Conservation (phyloP, 1,140 invertebrate genomes). For the Mercenaria mercenaria region DNA sequence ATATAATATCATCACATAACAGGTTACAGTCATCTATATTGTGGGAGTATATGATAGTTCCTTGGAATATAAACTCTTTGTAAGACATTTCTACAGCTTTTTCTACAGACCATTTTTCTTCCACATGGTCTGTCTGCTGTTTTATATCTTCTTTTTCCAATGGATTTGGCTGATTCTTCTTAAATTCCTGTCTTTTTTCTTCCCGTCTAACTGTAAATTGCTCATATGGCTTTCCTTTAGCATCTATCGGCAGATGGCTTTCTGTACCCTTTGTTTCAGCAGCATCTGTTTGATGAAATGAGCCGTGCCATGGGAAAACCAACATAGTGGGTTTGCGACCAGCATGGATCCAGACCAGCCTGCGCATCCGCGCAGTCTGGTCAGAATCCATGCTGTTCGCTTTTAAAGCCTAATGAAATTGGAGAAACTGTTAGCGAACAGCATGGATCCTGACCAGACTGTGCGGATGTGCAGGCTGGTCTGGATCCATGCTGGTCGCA, state of each 20-base stretch:
- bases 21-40: slow-evolving; percentile 71
- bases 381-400: too few relatives aligned
- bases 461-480: too few relatives aligned
- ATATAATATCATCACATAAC: slow-evolving; percentile 72
- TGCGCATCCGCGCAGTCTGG: too few relatives aligned
- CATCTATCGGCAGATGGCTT: not conserved
- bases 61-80: slow-evolving; percentile 68
- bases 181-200: not conserved
- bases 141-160: not conserved
- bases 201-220: not conserved
- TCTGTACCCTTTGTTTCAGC: not conserved
- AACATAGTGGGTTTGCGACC: too few relatives aligned
- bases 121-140: not conserved
- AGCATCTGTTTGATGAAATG: not conserved
- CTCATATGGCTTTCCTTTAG: too few relatives aligned
- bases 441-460: too few relatives aligned
- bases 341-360: too few relatives aligned
- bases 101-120: slow-evolving; percentile 23
- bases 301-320: too few relatives aligned
- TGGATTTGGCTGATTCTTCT: not conserved
- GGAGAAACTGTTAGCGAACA: too few relatives aligned
- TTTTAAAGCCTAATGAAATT: too few relatives aligned
- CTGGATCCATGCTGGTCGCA: too few relatives aligned
- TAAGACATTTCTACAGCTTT: slow-evolving; percentile 55
- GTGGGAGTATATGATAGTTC: slow-evolving; percentile 69